Percentiles rank a stretch among this genome's conserved stretches.
Evolutionary conservation across 2,797 vertebrate genomes (phyloP).

Genomic region (Thaleichthys pacificus): DNA sequence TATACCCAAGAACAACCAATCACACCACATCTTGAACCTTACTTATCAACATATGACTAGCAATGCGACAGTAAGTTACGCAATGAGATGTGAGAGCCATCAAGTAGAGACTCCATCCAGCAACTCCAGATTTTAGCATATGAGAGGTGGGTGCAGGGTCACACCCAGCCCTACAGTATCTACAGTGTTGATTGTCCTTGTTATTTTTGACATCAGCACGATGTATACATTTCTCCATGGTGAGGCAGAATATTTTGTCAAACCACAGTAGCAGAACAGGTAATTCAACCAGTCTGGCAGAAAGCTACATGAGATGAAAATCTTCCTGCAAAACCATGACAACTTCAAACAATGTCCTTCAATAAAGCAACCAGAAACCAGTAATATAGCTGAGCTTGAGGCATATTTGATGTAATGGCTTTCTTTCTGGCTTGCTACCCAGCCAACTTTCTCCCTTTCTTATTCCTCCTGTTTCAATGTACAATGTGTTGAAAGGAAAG

Average conservation of each 20-base stretch:
- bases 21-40: too few species aligned
- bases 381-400: too few species aligned
- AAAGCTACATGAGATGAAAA: constrained; percentile 42
- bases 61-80: too few species aligned
- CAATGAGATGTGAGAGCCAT: too few species aligned
- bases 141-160: too few species aligned
- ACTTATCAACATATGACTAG: too few species aligned
- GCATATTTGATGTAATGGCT: constrained; percentile 12
- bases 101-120: too few species aligned
- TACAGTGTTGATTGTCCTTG: too few species aligned
- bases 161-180: too few species aligned
- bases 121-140: too few species aligned
- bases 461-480: background rate
- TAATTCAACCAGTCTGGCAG: constrained; percentile 47
- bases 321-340: constrained; percentile 22
- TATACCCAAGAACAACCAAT: too few species aligned
- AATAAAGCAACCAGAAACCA: background rate
- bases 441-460: background rate
- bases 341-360: constrained; percentile 36
- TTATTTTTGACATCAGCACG: constrained; percentile 33
- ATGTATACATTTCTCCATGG: constrained; percentile 51
- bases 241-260: constrained; percentile 60
- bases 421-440: background rate
- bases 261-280: constrained; percentile 41
- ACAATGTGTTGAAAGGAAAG: too few species aligned